Conservation (phyloP, 2,797 vertebrate genomes). For the Bovichtus diacanthus region DNA sequence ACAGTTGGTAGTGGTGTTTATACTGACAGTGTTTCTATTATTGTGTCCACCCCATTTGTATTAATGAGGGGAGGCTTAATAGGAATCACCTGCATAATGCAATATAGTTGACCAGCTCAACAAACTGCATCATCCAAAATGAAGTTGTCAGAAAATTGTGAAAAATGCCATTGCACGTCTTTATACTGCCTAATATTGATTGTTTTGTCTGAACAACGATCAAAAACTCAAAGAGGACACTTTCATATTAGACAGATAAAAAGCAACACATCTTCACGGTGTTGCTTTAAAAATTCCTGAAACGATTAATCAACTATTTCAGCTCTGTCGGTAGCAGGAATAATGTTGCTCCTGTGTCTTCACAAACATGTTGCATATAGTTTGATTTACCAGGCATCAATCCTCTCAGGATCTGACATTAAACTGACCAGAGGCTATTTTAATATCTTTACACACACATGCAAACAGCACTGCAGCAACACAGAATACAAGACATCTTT, state of each 20-base stretch:
- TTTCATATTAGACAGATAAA: constrained; percentile 1
- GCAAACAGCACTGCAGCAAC: constrained; percentile 30
- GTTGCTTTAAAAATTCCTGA: neutral
- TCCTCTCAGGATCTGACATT: constrained; percentile 30
- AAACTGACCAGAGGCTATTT: constrained; percentile 32
- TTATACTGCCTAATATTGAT: neutral
- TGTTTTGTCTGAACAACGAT: neutral
- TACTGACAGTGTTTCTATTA: neutral
- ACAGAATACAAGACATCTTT: constrained; percentile 11
- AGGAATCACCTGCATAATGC: no score
- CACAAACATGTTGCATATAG: neutral
- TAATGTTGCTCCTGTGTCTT: neutral
- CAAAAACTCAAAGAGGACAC: no score
- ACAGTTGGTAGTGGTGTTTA: neutral
- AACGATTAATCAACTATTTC: neutral
- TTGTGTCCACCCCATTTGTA: neutral
- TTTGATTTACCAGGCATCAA: constrained; percentile 8
- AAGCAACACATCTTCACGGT: neutral
- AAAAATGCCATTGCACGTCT: neutral
- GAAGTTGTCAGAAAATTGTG: neutral
- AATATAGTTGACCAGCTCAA: no score
- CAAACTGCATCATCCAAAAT: neutral
- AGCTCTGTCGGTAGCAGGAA: neutral
- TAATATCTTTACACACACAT: neutral
- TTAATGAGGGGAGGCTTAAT: neutral